Base-by-base conservation (phyloP, 1,140 invertebrate species). In the Drosophila gunungcola region DNA sequence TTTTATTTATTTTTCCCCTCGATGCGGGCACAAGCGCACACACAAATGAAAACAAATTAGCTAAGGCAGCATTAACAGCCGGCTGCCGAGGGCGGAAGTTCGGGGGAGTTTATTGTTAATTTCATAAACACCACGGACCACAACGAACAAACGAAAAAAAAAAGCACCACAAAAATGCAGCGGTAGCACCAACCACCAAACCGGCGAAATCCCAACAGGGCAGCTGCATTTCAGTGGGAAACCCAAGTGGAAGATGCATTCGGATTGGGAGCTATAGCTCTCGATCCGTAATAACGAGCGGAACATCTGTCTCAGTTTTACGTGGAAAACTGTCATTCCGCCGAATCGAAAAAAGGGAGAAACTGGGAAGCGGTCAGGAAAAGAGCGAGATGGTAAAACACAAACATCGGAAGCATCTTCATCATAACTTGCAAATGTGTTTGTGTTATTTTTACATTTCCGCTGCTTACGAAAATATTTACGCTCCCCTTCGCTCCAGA, bases 371-470 rank as follows among this genome's bases (percentile, higher is more conserved):
- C 34, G 38, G 11, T 38, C 34, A 36, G 43, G 58, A 39, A 38
- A 25, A 29, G 36, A n/a, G 25, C 42, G 51, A 58, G 64, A 77
- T 63, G 57, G 77, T 55, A 85, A 78, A 73, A 73, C 72, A 84
- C 70, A 49, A 76, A 78, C 72, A 51, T 67, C 60, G 57, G 60
- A 73, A 63, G 61, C 64, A 57, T 39, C 43, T 77, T 53, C 69
- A 62, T 88, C 65, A 61, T 79, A 57, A 55, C 69, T 67, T 88
- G 63, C 70, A 76, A 82, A 89, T 77, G 79, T 79, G 65, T 86
- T 78, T 65, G 83, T 84, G 84, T 89, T 89, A 89, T 89, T 89
- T 89, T 89, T 80, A 89, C 84, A 89, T 89, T 80, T 89, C 84
- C 84, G 84, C 73, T 89, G 84, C 83, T 83, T 77, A 88, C 72